These are phyloP conservation scores for Heliopora coerulea DNA, from an alignment of 92 coral and sea anemone species.

Conservation along the genomic window DNA sequence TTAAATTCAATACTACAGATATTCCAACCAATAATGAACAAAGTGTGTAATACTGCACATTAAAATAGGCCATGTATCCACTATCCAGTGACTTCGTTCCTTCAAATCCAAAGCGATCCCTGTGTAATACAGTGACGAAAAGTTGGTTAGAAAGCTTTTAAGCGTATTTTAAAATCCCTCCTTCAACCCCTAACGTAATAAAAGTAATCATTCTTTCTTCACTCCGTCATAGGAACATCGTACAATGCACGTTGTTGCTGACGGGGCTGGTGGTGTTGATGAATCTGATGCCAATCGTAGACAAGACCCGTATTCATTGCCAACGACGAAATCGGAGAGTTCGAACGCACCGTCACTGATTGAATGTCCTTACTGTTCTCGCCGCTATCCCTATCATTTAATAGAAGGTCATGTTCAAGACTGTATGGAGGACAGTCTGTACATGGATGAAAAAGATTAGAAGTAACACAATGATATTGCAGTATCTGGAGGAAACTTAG, in stretches of 20 bases:
- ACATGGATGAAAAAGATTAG: constrained; percentile 38
- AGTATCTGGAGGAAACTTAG: too few species aligned
- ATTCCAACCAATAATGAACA: too few species aligned
- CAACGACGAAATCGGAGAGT: constrained; percentile 22
- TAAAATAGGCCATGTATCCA: too few species aligned
- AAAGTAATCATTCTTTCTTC: not conserved
- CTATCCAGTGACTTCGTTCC: too few species aligned
- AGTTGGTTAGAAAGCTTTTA: too few species aligned
- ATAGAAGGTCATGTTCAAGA: constrained; percentile 77
- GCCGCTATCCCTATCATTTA: constrained; percentile 66
- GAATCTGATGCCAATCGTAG: constrained; percentile 41
- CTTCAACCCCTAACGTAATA: not conserved
- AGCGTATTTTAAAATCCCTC: not conserved
- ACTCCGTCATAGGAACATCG: not conserved
- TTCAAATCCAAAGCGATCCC: too few species aligned
- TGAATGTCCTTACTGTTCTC: constrained; percentile 68
- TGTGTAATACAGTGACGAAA: too few species aligned
- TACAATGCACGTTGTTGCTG: constrained; percentile 30
- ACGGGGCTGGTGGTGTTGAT: constrained; percentile 28
- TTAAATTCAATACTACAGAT: too few species aligned
- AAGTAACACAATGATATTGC: too few species aligned
- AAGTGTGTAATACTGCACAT: too few species aligned
- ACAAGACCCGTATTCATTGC: constrained; percentile 40
- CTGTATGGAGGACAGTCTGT: constrained; percentile 57
- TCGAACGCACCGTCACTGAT: constrained; percentile 43